Evolutionary conservation across 2,888 invertebrate genomes (phyloP), one percentile per base, ranked within the genome.

Genomic region (Melitaea athalia): DNA sequence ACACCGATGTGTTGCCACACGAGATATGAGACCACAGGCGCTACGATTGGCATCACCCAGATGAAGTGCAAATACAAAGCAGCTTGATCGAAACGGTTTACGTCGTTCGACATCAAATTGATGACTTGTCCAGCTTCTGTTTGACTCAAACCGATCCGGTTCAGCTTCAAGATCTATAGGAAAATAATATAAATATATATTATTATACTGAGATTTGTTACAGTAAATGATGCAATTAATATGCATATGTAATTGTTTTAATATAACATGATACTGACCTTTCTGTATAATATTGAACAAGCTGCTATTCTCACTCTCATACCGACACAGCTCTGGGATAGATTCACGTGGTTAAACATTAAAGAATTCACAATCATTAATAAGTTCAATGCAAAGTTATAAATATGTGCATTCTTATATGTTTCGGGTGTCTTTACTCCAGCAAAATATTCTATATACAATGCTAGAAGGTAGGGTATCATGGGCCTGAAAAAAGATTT

Each of bases 81-180:
- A 31, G 95, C 94, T 84, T 95, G 86, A 81, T 97, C 97, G 82
- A 97, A 97, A 72, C 97, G 94, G 77, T 95, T 95, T 3, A 97
- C 97, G 81, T 98, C 98, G 78, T 97, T 97, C 0, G 97, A 97
- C 88, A 98, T 93, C 67, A 98, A 86, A 84, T 97, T 98, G 59
- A 97, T 95, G 77, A 98, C 94, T 85, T 97, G 96, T 0, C 97
- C 97, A 75, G 96, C 85, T 89, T 94, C 79, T 83, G 95, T 95
- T 83, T 94, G 92, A 62, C 92, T 93, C 73, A 95, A 79, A 0
- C 95, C 94, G 1, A 88, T 85, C 73, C 94, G 93, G 79, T 95
- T 94, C 5, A 92, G 82, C 81, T 86, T 91, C 66, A 92, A 76
- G 69, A 92, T 88, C 92, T 92, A 64, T 71, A 10, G 45, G 31